Percentiles rank a stretch among this genome's conserved stretches.
These are phyloP conservation scores for Sclerurus mexicanus DNA, from an alignment of 2,113 vertebrate species.

Conservation along the genomic window DNA sequence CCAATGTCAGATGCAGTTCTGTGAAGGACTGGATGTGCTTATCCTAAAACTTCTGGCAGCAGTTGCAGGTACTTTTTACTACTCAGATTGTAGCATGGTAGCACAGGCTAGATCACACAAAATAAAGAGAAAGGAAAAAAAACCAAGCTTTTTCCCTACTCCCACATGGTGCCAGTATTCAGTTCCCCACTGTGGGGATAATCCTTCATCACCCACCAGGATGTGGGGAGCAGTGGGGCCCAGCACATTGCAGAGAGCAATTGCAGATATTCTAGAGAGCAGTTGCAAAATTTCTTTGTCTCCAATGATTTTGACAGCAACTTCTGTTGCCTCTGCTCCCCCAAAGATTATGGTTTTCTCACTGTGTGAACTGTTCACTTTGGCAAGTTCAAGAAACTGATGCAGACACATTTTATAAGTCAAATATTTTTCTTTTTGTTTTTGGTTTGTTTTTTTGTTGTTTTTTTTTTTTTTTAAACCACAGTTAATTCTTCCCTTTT, in stretches of 20 bases:
- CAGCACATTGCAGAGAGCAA: not conserved
- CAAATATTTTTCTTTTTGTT: not conserved
- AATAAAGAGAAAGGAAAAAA: not conserved
- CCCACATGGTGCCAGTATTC: not conserved
- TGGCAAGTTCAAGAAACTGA: constrained; percentile 28
- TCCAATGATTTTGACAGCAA: not conserved
- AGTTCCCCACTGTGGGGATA: not conserved
- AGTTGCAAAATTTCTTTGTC: not conserved
- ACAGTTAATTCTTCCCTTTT: constrained; percentile 73
- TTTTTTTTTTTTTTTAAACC: not conserved
- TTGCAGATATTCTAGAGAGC: not conserved
- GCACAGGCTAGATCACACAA: not conserved
- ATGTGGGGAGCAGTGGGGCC: not conserved
- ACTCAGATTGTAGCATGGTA: not conserved
- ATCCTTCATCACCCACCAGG: not conserved
- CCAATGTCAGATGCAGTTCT: not conserved
- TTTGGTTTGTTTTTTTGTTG: too few relatives aligned
- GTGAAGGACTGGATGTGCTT: not conserved
- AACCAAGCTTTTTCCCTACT: not conserved
- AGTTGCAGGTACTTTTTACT: not conserved
- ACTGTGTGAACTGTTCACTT: constrained; percentile 16
- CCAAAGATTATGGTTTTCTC: constrained; percentile 40
- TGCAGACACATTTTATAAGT: constrained; percentile 55
- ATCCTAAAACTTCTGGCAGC: not conserved
- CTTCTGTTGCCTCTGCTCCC: not conserved